phyloP scores from a whole-genome alignment of 2,797 vertebrate genomes.

The Amblyopsis hoosieri region DNA sequence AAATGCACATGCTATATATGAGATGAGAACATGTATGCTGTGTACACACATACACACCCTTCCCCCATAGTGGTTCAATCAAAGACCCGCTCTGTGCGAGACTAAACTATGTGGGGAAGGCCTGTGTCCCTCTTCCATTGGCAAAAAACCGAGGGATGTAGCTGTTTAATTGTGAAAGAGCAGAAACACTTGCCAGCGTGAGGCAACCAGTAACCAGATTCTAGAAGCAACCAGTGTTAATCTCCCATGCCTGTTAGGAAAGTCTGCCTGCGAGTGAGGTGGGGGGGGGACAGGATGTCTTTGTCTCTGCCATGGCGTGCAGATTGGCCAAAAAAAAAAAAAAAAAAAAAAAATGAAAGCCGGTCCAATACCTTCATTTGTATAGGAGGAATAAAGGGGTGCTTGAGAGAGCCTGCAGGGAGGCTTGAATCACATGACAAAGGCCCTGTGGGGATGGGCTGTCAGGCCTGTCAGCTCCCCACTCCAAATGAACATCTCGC shows the following conservation, averaged over 20 bases:
- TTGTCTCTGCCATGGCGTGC: conserved; percentile 80
- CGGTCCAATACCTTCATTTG: conserved; percentile 81
- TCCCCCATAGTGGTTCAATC: conserved; percentile 46
- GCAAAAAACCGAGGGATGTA: conserved; percentile 69
- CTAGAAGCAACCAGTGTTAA: conserved; percentile 83
- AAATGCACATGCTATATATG: conserved; percentile 33
- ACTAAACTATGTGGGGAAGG: conserved; percentile 59
- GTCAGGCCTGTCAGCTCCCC: conserved; percentile 95
- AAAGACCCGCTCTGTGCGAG: conserved; percentile 43
- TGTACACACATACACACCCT: conserved; percentile 38
- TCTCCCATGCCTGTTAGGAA: conserved; percentile 82
- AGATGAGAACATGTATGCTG: conserved; percentile 29
- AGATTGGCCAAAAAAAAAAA: conserved; percentile 68
- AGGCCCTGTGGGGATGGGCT: conserved; percentile 91
- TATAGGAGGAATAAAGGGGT: conserved; percentile 80
- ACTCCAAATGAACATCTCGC: conserved; percentile 98
- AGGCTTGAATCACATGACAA: conserved; percentile 85
- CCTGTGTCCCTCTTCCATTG: conserved; percentile 59
- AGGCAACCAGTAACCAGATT: conserved; percentile 72
- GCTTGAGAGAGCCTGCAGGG: conserved; percentile 81
- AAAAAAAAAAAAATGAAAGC: conserved; percentile 62
- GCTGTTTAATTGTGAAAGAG: conserved; percentile 75
- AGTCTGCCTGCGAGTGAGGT: conserved; percentile 67
- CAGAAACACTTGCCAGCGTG: conserved; percentile 72
- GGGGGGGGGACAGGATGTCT: conserved; percentile 73